Conservation (phyloP, 2,797 vertebrate genomes). For the Pachyuromys duprasi region DNA sequence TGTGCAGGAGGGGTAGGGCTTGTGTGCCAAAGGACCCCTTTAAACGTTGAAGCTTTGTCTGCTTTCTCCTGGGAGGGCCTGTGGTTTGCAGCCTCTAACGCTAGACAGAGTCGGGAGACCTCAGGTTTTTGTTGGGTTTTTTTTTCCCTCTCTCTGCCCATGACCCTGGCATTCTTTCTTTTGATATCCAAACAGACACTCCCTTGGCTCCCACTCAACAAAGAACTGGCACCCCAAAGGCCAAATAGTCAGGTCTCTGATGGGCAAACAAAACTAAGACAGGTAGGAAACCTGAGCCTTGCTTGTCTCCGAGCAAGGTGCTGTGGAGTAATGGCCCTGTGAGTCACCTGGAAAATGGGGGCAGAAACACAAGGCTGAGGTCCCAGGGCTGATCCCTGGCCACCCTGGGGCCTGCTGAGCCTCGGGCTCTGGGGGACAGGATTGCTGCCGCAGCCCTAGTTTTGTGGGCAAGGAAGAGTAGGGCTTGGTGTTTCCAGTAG, state of each 20-base stretch:
- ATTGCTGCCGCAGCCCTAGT: neutral
- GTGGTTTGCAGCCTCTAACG: neutral
- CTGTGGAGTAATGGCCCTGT: neutral
- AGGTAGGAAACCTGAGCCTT: slow-evolving; percentile 13
- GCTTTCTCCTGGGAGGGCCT: neutral
- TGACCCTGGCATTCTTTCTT: slow-evolving; percentile 19
- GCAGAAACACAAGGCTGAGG: too few relatives aligned
- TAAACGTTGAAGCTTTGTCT: accelerated
- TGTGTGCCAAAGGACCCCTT: too few relatives aligned
- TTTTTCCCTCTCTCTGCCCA: neutral
- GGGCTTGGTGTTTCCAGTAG: too few relatives aligned
- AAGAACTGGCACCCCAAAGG: slow-evolving; percentile 54
- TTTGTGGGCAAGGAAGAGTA: accelerated
- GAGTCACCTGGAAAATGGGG: neutral
- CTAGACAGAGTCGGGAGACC: neutral
- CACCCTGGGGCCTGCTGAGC: accelerated
- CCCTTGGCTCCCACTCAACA: slow-evolving; percentile 48
- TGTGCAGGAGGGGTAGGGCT: accelerated
- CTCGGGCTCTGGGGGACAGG: neutral
- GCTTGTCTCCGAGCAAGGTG: neutral
- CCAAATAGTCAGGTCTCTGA: slow-evolving; percentile 12
- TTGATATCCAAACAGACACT: slow-evolving; percentile 47
- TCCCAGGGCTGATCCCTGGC: neutral
- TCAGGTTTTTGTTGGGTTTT: neutral
- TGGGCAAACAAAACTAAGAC: neutral